Base-by-base conservation (phyloP, 2,113 vertebrate genomes). In the Apaloderma vittatum region DNA sequence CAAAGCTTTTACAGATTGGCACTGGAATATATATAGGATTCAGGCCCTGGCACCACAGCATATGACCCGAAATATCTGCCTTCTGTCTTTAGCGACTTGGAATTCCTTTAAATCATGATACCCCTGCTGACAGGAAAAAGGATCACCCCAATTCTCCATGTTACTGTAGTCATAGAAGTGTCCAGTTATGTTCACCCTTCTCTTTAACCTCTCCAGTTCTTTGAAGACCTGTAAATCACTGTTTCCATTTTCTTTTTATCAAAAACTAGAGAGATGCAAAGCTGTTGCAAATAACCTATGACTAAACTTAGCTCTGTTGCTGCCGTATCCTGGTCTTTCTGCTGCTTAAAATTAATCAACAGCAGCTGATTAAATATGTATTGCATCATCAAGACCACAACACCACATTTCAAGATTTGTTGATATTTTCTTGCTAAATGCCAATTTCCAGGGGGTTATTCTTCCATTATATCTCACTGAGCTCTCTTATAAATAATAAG, bases 401-500 rank as follows among this genome's bases (percentile, higher is more conserved):
- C 10, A 32, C 27, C 70, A 43, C 52, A 48, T 88, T 89, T 52
- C 34, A 59, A 80, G 20, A 12, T 95, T 74, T 74, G 13, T 27
- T 84, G 78, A 27, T 52, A 81, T 86, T 95, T 92, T 52, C 67
- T 81, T 78, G 45, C 30, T 81, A 84, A 93, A 78, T 71, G 55
- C 68, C 73, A 81, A 27, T 71, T 68, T 94, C 84, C 80, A 90
- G 67, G 45, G 45, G 36, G 83, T 93, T 91, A 92, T 92, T 94
- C 79, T 17, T 95, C 79, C 57, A 57, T 93, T 96, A 72, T 54
- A 88, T 88, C 63, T 87, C 62, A 68, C 55, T 86, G 71, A 90
- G 90, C 13, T 86, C 11, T 70, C 78, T 52, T 76, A 54, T 75
- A 85, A 40, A 90, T 81, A 93, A 88, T 61, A 61, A 48, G 43